phyloP scores from a whole-genome alignment of 1,140 invertebrate species.

The Solen grandis region DNA sequence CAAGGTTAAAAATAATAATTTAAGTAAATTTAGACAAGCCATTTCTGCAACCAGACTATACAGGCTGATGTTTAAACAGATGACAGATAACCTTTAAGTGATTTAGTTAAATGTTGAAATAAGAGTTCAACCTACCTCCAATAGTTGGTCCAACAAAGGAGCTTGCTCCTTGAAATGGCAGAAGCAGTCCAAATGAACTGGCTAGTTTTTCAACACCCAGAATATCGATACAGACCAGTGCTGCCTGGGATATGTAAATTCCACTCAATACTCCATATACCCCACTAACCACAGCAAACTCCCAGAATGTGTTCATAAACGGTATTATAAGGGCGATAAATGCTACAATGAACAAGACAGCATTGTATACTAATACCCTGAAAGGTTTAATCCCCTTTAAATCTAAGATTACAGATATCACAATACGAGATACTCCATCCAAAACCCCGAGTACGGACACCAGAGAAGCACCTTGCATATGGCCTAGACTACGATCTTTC shows the following conservation, averaged over 20 bases:
- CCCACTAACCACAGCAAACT: slow-evolving; percentile 61
- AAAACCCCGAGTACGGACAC: slow-evolving; percentile 64
- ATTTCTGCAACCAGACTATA: too few relatives aligned
- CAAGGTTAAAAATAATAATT: too few relatives aligned
- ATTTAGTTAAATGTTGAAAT: too few relatives aligned
- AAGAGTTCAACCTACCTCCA: too few relatives aligned
- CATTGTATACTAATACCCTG: slow-evolving; percentile 64
- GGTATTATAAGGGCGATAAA: slow-evolving; percentile 60
- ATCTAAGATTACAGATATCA: slow-evolving; percentile 64
- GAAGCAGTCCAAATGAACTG: slow-evolving; percentile 95
- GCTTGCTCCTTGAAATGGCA: slow-evolving; percentile 95
- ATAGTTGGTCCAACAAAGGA: slow-evolving; percentile 92
- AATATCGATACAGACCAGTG: slow-evolving; percentile 94
- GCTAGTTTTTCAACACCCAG: slow-evolving; percentile 94
- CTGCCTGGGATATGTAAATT: slow-evolving; percentile 90
- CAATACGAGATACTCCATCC: slow-evolving; percentile 62
- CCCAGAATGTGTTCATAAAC: slow-evolving; percentile 52
- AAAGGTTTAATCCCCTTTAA: slow-evolving; percentile 55
- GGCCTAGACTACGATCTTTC: slow-evolving; percentile 58
- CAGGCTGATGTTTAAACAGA: too few relatives aligned
- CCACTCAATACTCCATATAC: slow-evolving; percentile 64
- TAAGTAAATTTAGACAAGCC: too few relatives aligned
- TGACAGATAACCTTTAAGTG: too few relatives aligned
- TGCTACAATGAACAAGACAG: slow-evolving; percentile 61
- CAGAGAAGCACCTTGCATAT: slow-evolving; percentile 58